Conservation (phyloP, 2,888 invertebrate genomes). For the Cheilosia variabilis region DNA sequence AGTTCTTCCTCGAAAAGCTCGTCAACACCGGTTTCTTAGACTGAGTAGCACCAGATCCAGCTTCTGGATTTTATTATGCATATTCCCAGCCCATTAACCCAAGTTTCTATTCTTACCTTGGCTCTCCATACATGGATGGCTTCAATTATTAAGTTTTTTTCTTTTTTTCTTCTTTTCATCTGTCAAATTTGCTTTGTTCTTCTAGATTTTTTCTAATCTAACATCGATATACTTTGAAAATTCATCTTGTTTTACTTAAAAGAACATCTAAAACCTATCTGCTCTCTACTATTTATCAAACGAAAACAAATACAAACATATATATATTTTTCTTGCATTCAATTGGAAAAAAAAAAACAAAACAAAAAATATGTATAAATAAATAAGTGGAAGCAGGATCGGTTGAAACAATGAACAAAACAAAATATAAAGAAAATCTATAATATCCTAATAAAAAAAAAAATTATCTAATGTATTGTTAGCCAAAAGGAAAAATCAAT, state of each 20-base stretch:
- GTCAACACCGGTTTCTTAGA: slow-evolving; percentile 98
- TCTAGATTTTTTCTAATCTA: neutral
- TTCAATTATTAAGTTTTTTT: slow-evolving; percentile 81
- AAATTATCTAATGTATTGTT: slow-evolving; percentile 27
- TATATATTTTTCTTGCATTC: slow-evolving; percentile 60
- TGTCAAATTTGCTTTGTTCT: slow-evolving; percentile 6
- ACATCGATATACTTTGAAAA: neutral
- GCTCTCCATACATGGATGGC: slow-evolving; percentile 85
- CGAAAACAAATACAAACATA: slow-evolving; percentile 54
- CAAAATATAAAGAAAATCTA: slow-evolving; percentile 46
- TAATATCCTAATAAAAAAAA: slow-evolving; percentile 38
- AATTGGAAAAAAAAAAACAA: slow-evolving; percentile 43
- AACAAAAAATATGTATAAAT: slow-evolving; percentile 77
- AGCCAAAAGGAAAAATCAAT: slow-evolving; percentile 42
- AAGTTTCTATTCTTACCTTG: slow-evolving; percentile 89
- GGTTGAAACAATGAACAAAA: slow-evolving; percentile 80
- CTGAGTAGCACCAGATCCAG: slow-evolving; percentile 91
- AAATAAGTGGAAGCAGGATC: slow-evolving; percentile 83
- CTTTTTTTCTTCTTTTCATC: neutral
- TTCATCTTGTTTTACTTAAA: slow-evolving; percentile 57
- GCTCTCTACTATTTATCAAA: slow-evolving; percentile 76
- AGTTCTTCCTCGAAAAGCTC: slow-evolving; percentile 97
- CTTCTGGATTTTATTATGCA: slow-evolving; percentile 89
- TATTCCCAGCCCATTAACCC: slow-evolving; percentile 87
- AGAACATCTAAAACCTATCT: slow-evolving; percentile 73